Evolutionary conservation across 2,888 invertebrate genomes (phyloP).

Genomic region (Zygaena filipendulae): DNA sequence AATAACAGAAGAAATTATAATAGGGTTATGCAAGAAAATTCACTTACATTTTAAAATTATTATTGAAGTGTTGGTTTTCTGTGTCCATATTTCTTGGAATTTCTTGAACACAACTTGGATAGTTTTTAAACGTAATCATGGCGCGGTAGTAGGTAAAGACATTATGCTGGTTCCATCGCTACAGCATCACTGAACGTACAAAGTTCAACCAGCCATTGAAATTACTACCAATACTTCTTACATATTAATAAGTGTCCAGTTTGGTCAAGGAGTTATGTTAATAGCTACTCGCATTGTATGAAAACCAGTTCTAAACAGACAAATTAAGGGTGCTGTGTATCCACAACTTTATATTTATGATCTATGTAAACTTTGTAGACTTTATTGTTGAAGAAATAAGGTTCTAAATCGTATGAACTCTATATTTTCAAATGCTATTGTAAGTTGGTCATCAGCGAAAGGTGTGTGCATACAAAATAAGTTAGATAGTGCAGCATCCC

Average conservation of each 20-base stretch:
- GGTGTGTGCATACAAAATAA: conserved; percentile 63
- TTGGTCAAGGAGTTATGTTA: conserved; percentile 66
- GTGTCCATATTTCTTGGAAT: too few species aligned
- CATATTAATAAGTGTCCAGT: conserved; percentile 60
- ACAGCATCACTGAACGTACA: conserved; percentile 29
- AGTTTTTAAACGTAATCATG: too few species aligned
- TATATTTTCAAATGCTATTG: conserved; percentile 2
- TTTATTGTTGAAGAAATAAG: conserved; percentile 17
- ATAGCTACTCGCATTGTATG: conserved; percentile 49
- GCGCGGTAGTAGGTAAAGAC: too few species aligned
- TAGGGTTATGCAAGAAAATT: too few species aligned
- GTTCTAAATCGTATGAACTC: conserved; percentile 20
- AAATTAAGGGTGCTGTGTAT: conserved; percentile 55
- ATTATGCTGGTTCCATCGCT: too few species aligned
- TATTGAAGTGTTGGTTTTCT: too few species aligned
- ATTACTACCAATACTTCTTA: too few species aligned
- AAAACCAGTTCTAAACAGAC: conserved; percentile 47
- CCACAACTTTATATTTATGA: conserved; percentile 18
- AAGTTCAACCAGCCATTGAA: conserved; percentile 24
- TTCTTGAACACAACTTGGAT: too few species aligned
- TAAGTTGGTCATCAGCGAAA: conserved; percentile 33
- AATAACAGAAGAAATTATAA: too few species aligned
- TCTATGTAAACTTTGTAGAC: conserved; percentile 4
- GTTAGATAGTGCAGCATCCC: conserved; percentile 53
- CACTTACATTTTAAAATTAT: too few species aligned